Percentiles rank a stretch among this genome's conserved stretches.
These are phyloP conservation scores for Argentina silus DNA, from an alignment of 2,797 vertebrate genomes.

Conservation along the genomic window DNA sequence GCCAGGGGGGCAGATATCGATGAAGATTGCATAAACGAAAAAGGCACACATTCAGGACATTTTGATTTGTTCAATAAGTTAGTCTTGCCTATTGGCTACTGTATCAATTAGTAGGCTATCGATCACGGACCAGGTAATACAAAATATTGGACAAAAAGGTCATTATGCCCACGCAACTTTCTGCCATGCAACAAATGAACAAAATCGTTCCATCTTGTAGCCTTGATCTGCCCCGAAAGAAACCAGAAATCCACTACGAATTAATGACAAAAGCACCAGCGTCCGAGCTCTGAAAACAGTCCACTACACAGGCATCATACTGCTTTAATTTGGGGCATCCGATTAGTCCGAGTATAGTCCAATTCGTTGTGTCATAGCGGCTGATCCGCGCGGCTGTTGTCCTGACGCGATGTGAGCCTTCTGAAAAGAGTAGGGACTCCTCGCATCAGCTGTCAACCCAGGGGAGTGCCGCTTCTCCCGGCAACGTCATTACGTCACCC, in stretches of 20 bases:
- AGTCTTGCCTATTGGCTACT: conserved; percentile 37
- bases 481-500: conserved; percentile 73
- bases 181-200: conserved; percentile 23
- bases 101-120: conserved; percentile 49
- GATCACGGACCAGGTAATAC: conserved; percentile 22
- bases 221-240: neutral
- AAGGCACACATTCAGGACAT: conserved; percentile 77
- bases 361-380: conserved; percentile 52
- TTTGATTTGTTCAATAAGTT: conserved; percentile 48
- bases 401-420: conserved; percentile 44
- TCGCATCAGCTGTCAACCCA: conserved; percentile 73
- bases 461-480: conserved; percentile 63
- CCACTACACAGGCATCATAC: neutral
- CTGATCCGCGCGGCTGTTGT: conserved; percentile 37
- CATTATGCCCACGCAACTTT: neutral
- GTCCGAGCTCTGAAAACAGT: neutral
- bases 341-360: conserved; percentile 40
- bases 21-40: conserved; percentile 52
- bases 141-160: too few species aligned
- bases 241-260: neutral
- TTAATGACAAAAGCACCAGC: neutral
- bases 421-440: conserved; percentile 67
- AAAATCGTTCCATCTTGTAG: conserved; percentile 21
- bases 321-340: conserved; percentile 33
- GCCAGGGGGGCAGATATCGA: conserved; percentile 28